Percentiles rank a stretch among this genome's conserved stretches.
phyloP scores from a whole-genome alignment of 2,113 vertebrate genomes.

The Furnarius figulus region DNA sequence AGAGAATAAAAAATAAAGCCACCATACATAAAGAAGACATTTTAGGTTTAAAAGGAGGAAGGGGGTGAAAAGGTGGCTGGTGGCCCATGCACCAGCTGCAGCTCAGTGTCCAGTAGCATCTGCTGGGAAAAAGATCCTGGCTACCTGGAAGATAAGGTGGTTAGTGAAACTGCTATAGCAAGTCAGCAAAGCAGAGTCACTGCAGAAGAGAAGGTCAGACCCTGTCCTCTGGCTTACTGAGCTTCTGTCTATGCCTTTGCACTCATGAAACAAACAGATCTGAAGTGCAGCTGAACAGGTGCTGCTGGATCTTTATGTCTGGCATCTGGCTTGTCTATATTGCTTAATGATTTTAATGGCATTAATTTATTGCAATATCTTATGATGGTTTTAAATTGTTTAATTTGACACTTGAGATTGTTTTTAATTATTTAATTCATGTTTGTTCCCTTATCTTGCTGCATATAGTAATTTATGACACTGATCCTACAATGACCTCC shows the following conservation, averaged over 20 bases:
- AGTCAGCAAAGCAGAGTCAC: not conserved
- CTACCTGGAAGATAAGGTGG: not conserved
- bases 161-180: not conserved
- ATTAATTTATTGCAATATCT: conserved; percentile 15
- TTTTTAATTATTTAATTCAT: conserved; percentile 55
- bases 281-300: not conserved
- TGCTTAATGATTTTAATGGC: not conserved
- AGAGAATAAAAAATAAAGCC: not conserved
- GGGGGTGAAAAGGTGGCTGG: not conserved
- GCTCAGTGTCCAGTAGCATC: not conserved
- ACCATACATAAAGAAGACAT: not conserved
- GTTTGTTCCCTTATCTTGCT: not conserved
- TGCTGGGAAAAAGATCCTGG: not conserved
- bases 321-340: not conserved
- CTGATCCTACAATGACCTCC: not conserved
- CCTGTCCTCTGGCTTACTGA: not conserved
- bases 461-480: not conserved
- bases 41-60: not conserved
- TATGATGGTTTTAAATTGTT: not conserved
- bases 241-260: not conserved
- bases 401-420: not conserved
- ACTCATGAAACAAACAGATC: not conserved
- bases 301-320: not conserved
- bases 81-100: not conserved
- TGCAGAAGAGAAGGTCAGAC: not conserved